phyloP scores from a whole-genome alignment of 2,113 vertebrate species.

The Chaetura pelagica region DNA sequence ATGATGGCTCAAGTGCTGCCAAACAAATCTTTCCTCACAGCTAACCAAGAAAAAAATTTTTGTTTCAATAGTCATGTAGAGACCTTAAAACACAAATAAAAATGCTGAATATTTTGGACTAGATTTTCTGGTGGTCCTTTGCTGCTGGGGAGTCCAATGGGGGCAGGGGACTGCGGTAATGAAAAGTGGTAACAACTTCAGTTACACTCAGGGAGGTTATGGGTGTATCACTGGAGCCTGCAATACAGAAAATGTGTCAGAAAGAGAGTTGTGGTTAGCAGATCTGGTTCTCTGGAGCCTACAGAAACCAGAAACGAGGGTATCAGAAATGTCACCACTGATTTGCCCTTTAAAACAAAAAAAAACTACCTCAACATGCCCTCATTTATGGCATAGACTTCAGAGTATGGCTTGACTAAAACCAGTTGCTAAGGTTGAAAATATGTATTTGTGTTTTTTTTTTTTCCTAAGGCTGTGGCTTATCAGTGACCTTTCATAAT shows the following conservation, averaged over 20 bases:
- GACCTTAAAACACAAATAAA: not conserved
- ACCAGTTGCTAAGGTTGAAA: not conserved
- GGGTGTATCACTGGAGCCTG: not conserved
- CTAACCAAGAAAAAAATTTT: not conserved
- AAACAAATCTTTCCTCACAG: not conserved
- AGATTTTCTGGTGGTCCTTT: not conserved
- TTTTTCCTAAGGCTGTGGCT: not conserved
- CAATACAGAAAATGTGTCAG: not conserved
- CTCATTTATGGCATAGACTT: not conserved
- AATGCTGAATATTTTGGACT: not conserved
- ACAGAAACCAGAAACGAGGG: not conserved
- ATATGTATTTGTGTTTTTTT: not conserved
- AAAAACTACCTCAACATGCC: not conserved
- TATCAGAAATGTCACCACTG: not conserved
- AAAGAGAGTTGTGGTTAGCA: not conserved
- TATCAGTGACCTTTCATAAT: not conserved
- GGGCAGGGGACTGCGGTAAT: not conserved
- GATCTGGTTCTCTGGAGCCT: not conserved
- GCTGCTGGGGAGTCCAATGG: not conserved
- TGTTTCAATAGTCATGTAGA: not conserved
- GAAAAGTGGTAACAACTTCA: not conserved
- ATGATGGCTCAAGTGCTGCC: not conserved
- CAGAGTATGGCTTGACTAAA: not conserved
- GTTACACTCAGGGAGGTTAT: not conserved
- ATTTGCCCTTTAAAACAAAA: not conserved